These are phyloP conservation scores for Mystacides longicornis DNA, from an alignment of 2,888 invertebrate genomes.

Conservation along the genomic window DNA sequence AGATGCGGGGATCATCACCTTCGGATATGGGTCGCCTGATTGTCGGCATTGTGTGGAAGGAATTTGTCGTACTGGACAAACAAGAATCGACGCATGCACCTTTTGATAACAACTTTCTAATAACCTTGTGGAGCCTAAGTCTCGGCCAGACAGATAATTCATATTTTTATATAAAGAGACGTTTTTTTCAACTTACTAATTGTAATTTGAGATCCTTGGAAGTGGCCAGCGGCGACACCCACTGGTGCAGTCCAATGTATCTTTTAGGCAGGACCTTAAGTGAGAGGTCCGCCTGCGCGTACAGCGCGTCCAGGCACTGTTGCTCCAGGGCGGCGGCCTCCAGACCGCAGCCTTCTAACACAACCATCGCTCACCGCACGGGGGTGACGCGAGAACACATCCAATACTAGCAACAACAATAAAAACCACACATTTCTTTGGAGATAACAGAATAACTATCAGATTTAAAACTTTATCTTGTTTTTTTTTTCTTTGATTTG, in stretches of 20 bases:
- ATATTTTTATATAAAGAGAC: too few species aligned
- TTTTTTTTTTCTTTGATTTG: too few species aligned
- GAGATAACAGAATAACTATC: neutral
- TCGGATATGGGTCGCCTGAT: too few species aligned
- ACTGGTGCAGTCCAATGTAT: constrained; percentile 85
- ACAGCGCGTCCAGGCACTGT: constrained; percentile 67
- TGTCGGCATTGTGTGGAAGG: too few species aligned
- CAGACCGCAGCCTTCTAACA: constrained; percentile 51
- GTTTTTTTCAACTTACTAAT: constrained; percentile 49
- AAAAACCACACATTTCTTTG: neutral
- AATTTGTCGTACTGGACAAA: too few species aligned
- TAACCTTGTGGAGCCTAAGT: too few species aligned
- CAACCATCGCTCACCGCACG: constrained; percentile 36
- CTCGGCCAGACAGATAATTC: too few species aligned
- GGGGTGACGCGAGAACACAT: constrained; percentile 2
- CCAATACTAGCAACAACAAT: neutral
- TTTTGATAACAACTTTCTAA: too few species aligned
- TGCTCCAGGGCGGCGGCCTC: constrained; percentile 63
- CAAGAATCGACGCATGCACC: too few species aligned
- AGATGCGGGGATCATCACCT: too few species aligned
- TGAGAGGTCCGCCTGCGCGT: constrained; percentile 74
- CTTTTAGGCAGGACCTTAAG: constrained; percentile 86
- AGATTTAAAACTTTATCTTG: neutral
- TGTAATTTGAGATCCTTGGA: constrained; percentile 74
- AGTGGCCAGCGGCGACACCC: constrained; percentile 75